These are phyloP conservation scores for Ranitomeya imitator DNA, from an alignment of 2,113 vertebrate genomes.

Conservation along the genomic window DNA sequence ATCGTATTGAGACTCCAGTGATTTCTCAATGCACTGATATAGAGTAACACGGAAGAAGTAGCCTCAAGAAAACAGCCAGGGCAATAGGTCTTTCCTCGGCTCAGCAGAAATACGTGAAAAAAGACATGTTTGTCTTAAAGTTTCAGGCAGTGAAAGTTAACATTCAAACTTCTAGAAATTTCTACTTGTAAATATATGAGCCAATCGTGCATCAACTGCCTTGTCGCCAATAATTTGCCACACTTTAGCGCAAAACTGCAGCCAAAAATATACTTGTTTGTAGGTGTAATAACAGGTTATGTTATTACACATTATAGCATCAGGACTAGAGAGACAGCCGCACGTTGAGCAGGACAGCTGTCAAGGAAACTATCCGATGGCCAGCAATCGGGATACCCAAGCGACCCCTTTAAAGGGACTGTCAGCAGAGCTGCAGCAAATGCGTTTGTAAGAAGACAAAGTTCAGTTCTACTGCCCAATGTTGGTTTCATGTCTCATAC, in stretches of 20 bases:
- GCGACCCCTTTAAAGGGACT: no score
- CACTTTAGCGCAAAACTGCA: neutral
- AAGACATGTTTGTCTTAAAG: constrained; percentile 15
- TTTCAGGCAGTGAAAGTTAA: constrained; percentile 9
- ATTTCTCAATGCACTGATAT: constrained; percentile 18
- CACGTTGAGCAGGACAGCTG: no score
- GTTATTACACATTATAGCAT: no score
- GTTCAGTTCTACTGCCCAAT: no score
- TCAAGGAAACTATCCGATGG: no score
- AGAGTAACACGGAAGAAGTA: constrained; percentile 1
- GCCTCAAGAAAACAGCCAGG: constrained; percentile 41
- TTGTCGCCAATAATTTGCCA: neutral
- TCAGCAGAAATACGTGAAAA: neutral
- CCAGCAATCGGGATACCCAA: no score
- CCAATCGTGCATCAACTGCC: no score
- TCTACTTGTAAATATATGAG: neutral
- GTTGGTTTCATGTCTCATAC: no score
- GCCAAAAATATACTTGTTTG: neutral
- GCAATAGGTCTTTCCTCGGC: constrained; percentile 23
- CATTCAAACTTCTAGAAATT: neutral
- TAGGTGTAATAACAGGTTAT: no score
- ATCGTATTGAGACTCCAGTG: constrained; percentile 37
- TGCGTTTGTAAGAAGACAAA: no score
- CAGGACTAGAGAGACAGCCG: no score
- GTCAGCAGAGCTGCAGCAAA: no score